Percentiles rank a stretch among this genome's conserved stretches.
These are phyloP conservation scores for Rotaria socialis DNA, from an alignment of 2,888 invertebrate genomes.

Conservation along the genomic window DNA sequence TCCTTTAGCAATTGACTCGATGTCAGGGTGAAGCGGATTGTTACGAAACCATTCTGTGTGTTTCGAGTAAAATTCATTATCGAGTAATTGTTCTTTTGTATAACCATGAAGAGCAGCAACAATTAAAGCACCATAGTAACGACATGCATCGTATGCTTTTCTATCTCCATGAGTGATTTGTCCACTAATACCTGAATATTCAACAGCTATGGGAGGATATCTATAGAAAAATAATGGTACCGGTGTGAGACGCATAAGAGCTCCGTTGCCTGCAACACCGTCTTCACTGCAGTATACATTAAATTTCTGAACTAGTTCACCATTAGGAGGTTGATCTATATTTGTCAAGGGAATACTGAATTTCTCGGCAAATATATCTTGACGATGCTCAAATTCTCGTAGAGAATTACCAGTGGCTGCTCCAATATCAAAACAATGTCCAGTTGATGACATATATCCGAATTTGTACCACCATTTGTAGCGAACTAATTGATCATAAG, in stretches of 20 bases:
- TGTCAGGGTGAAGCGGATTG: not conserved
- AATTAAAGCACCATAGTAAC: not conserved
- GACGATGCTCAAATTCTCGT: not conserved
- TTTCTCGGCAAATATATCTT: not conserved
- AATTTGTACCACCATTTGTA: not conserved
- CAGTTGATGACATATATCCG: not conserved
- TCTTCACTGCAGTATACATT: not conserved
- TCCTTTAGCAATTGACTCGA: not conserved
- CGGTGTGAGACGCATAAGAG: not conserved
- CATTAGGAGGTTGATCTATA: not conserved
- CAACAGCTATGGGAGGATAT: not conserved
- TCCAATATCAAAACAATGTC: not conserved
- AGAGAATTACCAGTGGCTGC: not conserved
- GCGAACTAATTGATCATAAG: slow-evolving; percentile 7
- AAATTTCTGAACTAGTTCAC: not conserved
- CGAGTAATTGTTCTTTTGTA: not conserved
- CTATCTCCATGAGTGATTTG: not conserved
- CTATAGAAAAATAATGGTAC: not conserved
- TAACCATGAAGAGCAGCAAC: not conserved
- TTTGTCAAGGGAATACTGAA: not conserved
- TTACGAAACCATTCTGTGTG: not conserved
- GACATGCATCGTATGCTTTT: not conserved
- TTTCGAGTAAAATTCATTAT: not conserved
- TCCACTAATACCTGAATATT: not conserved
- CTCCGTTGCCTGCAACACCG: not conserved